These are phyloP conservation scores for Rhinella marina DNA, from an alignment of 2,797 vertebrate species.

Conservation along the genomic window DNA sequence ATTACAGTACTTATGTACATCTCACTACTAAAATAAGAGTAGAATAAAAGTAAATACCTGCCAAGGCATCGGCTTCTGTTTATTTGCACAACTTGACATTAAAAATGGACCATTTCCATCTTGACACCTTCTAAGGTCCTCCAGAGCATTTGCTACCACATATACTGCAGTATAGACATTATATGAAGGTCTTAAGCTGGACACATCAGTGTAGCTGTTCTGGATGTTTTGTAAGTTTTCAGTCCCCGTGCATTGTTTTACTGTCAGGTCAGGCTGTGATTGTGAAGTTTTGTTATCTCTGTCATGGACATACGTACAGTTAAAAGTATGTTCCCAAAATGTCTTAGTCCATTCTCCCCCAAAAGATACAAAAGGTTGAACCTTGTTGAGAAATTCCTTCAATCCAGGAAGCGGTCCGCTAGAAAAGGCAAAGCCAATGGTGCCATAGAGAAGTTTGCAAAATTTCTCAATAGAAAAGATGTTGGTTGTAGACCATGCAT, in stretches of 20 bases:
- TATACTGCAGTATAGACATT: background rate
- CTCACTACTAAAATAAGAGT: no score
- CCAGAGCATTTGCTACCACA: background rate
- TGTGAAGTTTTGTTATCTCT: background rate
- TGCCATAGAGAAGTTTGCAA: background rate
- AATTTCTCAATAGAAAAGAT: background rate
- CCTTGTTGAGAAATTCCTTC: background rate
- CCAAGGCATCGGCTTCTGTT: background rate
- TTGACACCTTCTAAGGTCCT: background rate
- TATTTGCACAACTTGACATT: background rate
- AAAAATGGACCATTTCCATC: background rate
- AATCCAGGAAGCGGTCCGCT: background rate
- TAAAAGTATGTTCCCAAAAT: conserved; percentile 29
- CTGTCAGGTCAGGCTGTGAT: background rate
- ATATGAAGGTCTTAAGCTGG: conserved; percentile 1
- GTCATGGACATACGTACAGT: background rate
- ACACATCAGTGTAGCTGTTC: conserved; percentile 16
- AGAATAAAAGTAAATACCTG: background rate
- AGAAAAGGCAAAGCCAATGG: background rate
- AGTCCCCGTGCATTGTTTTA: conserved; percentile 30
- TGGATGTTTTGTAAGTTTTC: background rate
- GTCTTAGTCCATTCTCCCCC: background rate
- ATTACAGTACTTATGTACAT: no score
- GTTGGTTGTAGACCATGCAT: conserved; percentile 16
- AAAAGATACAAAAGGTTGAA: background rate